Percentiles rank a stretch among this genome's conserved stretches.
phyloP scores from a whole-genome alignment of 1,140 invertebrate species.

The Eulimnadia texana region DNA sequence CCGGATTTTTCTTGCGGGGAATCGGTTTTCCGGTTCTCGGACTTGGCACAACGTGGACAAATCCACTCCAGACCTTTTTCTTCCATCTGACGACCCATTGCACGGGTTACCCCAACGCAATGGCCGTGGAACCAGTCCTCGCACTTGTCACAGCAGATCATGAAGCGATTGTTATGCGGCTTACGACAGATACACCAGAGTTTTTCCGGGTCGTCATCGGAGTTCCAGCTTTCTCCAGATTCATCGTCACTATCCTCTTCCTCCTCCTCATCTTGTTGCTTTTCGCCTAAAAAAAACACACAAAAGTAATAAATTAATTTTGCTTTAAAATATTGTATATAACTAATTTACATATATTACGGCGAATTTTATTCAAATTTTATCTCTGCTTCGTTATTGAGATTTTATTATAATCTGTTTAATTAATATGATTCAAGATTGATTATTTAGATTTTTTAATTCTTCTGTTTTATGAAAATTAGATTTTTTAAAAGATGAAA shows the following conservation, averaged over 20 bases:
- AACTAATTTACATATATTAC: not conserved
- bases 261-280: slow-evolving; percentile 23
- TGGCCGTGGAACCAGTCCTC: slow-evolving; percentile 96
- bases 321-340: not conserved
- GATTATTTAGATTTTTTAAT: no score
- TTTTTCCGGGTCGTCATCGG: slow-evolving; percentile 84
- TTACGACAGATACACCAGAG: slow-evolving; percentile 91
- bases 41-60: slow-evolving; percentile 57
- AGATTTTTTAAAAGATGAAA: no score
- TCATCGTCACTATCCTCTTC: slow-evolving; percentile 41
- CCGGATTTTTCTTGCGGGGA: not conserved
- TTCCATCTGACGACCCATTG: slow-evolving; percentile 81
- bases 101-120: slow-evolving; percentile 84
- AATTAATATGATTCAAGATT: no score
- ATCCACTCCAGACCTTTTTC: slow-evolving; percentile 74
- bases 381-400: no score
- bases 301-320: not conserved
- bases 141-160: slow-evolving; percentile 94
- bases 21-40: not conserved
- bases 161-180: slow-evolving; percentile 90
- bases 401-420: no score
- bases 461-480: no score
- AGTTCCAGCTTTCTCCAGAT: slow-evolving; percentile 36
- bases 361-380: no score
- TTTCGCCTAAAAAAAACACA: not conserved